phyloP scores from a whole-genome alignment of 2,888 invertebrate genomes.

The Minunthozetes semirufus region DNA sequence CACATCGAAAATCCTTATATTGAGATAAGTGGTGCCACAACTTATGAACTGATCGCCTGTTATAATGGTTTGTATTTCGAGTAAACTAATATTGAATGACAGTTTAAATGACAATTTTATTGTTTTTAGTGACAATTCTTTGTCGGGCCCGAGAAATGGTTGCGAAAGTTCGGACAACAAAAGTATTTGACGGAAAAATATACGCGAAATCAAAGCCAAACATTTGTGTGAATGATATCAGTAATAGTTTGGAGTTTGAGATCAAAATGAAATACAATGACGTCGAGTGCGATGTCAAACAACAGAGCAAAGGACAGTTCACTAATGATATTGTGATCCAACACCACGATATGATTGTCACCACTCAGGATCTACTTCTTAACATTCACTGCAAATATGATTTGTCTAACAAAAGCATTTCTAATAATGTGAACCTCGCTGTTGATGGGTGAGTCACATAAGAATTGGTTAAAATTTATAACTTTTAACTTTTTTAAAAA shows the following conservation, averaged over 20 bases:
- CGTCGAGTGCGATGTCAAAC: conserved; percentile 85
- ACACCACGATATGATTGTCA: conserved; percentile 90
- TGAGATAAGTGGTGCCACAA: conserved; percentile 74
- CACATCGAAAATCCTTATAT: conserved; percentile 52
- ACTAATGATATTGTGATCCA: conserved; percentile 83
- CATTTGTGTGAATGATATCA: conserved; percentile 81
- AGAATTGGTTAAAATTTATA: background rate
- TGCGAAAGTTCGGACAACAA: conserved; percentile 81
- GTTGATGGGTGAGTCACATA: conserved; percentile 31
- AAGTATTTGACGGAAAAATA: conserved; percentile 86
- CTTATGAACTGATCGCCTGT: conserved; percentile 84
- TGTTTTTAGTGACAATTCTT: conserved; percentile 63
- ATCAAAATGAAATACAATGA: conserved; percentile 85
- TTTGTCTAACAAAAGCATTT: conserved; percentile 84
- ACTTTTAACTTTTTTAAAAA: conserved; percentile 36
- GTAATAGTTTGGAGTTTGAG: conserved; percentile 80
- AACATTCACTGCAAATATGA: conserved; percentile 92
- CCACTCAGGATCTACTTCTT: conserved; percentile 83
- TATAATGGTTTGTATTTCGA: conserved; percentile 60
- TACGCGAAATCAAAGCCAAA: conserved; percentile 91
- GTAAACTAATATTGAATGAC: background rate
- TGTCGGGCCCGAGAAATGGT: conserved; percentile 84
- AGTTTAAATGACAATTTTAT: background rate
- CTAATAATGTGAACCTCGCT: conserved; percentile 54
- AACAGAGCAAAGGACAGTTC: conserved; percentile 69